Percentiles rank a stretch among this genome's conserved stretches.
phyloP scores from a whole-genome alignment of 1,140 invertebrate genomes.

The Drosophila grimshawi region DNA sequence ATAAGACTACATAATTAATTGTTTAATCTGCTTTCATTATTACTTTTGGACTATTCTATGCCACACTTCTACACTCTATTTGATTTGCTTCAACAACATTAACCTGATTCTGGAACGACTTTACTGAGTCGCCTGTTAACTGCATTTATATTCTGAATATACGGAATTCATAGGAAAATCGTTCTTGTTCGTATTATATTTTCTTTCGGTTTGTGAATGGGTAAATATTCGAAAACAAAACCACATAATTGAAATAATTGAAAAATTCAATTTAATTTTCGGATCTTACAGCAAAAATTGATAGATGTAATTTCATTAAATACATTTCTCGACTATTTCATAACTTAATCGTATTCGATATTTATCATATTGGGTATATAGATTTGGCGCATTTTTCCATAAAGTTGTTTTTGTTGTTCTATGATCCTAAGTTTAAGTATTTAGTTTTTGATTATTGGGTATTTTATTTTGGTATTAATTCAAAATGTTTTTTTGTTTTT shows the following conservation, averaged over 20 bases:
- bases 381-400: slow-evolving; percentile 74
- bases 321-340: slow-evolving; percentile 45
- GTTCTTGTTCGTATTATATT: neutral
- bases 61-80: slow-evolving; percentile 17
- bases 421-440: slow-evolving; percentile 22
- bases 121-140: slow-evolving; percentile 61
- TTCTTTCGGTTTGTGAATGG: slow-evolving; percentile 5
- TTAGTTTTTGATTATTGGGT: slow-evolving; percentile 39
- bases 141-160: slow-evolving; percentile 46
- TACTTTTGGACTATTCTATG: slow-evolving; percentile 36
- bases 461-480: slow-evolving; percentile 39
- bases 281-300: slow-evolving; percentile 64
- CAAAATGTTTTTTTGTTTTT: slow-evolving; percentile 43
- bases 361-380: slow-evolving; percentile 60
- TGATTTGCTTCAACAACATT: slow-evolving; percentile 31
- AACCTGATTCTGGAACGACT: slow-evolving; percentile 63
- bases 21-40: slow-evolving; percentile 5
- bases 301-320: slow-evolving; percentile 45
- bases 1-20: slow-evolving; percentile 32
- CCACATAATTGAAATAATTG: slow-evolving; percentile 57
- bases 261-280: slow-evolving; percentile 72
- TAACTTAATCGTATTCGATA: slow-evolving; percentile 46
- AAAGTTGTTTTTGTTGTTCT: slow-evolving; percentile 52
- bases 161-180: slow-evolving; percentile 34
- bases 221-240: slow-evolving; percentile 27